Base-by-base conservation (phyloP, 2,113 vertebrate species). In the Cynopterus brachyotis region DNA sequence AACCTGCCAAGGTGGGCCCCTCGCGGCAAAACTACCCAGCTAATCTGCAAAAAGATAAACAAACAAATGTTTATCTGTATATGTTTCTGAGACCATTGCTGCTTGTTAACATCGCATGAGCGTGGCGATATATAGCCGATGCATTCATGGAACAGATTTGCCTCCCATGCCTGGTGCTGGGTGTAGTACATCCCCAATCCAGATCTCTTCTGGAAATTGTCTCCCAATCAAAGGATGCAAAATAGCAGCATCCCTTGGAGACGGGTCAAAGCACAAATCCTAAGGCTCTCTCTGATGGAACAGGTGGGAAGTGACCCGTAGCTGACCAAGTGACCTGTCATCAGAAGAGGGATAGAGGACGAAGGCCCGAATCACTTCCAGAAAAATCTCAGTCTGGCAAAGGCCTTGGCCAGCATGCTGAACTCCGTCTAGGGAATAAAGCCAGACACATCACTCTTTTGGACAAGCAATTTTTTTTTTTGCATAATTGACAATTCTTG, bases 401-500 rank as follows among this genome's bases (percentile, higher is more conserved):
- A 37, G 73, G 40, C 75, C 90, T 79, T 11, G 53, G 81, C 91
- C 91, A 64, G 80, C 72, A 81, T 3, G 87, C 1, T 22, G 72
- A 92, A 92, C 95, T 93, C 97, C 92, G 80, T 98, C 98, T 97
- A 96, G 97, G 98, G 98, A 98, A 98, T 96, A 98, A 97, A 98
- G 84, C 91, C 94, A 96, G 93, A 98, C 98, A 94, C 98, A 98
- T 98, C 98, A 97, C 98, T 98, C 97, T 97, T 94, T 89, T 82
- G 97, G 97, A 96, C 89, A 93, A 96, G 97, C 59, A 37, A 83
- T 64, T 95, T 90, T 92, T 97, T 94, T 97, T 98, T 98, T 98
- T 98, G 97, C 98, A 98, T 98, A 98, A 98, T 98, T 98, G 98
- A 98, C 98, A 98, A 97, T 98, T 98, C 98, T 98, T 98, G 98